Conservation (phyloP, 2,113 vertebrate species). For the Brachionichthys hirsutus region DNA sequence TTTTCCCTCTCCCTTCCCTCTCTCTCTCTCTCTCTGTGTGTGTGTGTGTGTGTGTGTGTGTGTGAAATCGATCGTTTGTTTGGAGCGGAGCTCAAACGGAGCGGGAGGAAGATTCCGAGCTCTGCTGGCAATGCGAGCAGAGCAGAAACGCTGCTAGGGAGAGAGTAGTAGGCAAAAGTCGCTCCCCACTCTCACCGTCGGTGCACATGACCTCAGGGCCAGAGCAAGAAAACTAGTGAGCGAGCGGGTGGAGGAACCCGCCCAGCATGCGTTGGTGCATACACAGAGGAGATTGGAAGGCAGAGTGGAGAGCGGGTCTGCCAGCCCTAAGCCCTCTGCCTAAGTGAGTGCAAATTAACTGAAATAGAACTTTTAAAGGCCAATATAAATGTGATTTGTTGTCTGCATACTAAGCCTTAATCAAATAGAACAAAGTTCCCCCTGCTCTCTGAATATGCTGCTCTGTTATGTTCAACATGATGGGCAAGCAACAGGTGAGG, state of each 20-base stretch:
- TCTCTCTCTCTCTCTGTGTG: slow-evolving; percentile 37
- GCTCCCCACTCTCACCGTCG: slow-evolving; percentile 58
- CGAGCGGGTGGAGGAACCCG: slow-evolving; percentile 55
- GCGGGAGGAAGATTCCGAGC: slow-evolving; percentile 68
- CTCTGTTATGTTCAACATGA: slow-evolving; percentile 53
- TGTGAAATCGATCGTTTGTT: slow-evolving; percentile 78
- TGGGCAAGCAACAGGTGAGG: slow-evolving; percentile 67
- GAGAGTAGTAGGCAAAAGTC: slow-evolving; percentile 72
- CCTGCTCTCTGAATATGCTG: slow-evolving; percentile 40
- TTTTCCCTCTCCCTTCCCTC: slow-evolving; percentile 53
- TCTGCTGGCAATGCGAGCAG: slow-evolving; percentile 61
- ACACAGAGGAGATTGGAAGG: slow-evolving; percentile 59
- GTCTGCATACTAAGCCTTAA: slow-evolving; percentile 63
- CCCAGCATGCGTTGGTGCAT: slow-evolving; percentile 39
- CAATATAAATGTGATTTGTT: slow-evolving; percentile 66
- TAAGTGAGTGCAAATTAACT: slow-evolving; percentile 74
- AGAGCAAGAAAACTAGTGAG: slow-evolving; percentile 62
- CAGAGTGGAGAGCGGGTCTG: slow-evolving; percentile 50
- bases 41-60: no score
- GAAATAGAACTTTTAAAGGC: slow-evolving; percentile 73
- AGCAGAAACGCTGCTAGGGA: slow-evolving; percentile 75
- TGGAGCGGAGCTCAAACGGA: slow-evolving; percentile 77
- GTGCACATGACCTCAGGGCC: slow-evolving; percentile 68
- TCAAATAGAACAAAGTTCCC: slow-evolving; percentile 59
- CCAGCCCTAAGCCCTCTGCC: slow-evolving; percentile 51